Percentiles rank a stretch among this genome's conserved stretches.
These are phyloP conservation scores for Lasiurus borealis DNA, from an alignment of 2,113 vertebrate genomes.

Conservation along the genomic window DNA sequence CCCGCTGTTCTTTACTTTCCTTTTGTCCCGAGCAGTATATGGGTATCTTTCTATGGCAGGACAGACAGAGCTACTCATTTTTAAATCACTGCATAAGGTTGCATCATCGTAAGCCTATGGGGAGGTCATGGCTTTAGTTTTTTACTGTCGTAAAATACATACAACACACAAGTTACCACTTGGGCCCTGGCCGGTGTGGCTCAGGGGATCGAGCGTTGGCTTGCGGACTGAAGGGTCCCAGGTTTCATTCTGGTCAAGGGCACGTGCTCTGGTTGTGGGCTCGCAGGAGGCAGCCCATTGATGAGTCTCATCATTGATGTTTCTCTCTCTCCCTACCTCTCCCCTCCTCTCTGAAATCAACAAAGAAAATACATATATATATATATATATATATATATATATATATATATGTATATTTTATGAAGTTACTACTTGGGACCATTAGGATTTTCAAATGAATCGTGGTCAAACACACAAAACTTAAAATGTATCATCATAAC, in stretches of 20 bases:
- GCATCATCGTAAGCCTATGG: not conserved
- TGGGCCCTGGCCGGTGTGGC: too few species aligned
- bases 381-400: too few species aligned
- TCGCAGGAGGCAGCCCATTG: too few species aligned
- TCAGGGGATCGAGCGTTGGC: too few species aligned
- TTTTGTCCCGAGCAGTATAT: not conserved
- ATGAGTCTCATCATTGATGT: too few species aligned
- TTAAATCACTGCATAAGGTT: not conserved
- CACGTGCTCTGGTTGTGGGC: too few species aligned
- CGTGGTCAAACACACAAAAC: not conserved
- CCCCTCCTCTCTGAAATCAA: too few species aligned
- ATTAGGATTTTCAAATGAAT: not conserved
- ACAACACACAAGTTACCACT: not conserved
- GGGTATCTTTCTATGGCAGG: not conserved
- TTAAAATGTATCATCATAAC: not conserved
- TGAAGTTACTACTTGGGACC: not conserved
- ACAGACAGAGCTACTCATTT: not conserved
- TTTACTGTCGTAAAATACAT: not conserved
- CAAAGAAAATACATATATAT: too few species aligned
- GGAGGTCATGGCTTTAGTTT: not conserved
- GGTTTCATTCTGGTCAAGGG: too few species aligned
- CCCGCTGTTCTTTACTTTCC: not conserved
- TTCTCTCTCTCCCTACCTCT: too few species aligned
- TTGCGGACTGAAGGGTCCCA: too few species aligned
- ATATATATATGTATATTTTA: too few species aligned